Evolutionary conservation across 1,140 invertebrate genomes (phyloP), one percentile per base, ranked within the genome.

Genomic region (Nymphalis io): DNA sequence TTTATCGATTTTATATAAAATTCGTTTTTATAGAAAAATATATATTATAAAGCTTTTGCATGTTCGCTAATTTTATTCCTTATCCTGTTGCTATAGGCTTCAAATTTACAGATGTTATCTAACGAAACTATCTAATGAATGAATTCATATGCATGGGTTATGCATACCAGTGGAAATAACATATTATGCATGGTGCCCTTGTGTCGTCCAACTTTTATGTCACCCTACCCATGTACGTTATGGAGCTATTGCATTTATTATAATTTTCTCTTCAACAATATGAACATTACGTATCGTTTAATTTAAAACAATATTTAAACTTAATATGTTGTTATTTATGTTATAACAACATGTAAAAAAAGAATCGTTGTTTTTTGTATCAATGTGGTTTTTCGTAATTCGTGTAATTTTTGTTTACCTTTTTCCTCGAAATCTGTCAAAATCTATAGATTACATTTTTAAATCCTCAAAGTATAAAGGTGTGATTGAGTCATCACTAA

Each of bases 11-110:
- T 16, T 46, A 6, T 51, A 51, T 51, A 23, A 4, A n/a, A 23
- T 60, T 21, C 53, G 12, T 21, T 21, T 42, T 42, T 60, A 15
- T 42, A 16, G 18, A 18, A 15, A 33, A 16, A 44, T 21, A 20
- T n/a, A 39, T n/a, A 33, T 38, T 18, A 23, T 33, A 51, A 64
- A 51, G n/a, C 55, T 27, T 61, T 58, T 58, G 38, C 59, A 60
- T 60, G 59, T 44, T 18, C 33, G 27, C 46, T 60, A 68, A 53
- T 18, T 57, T 46, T 48, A n/a, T n/a, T 12, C 23, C 51, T 27
- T 15, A 55, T 27, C 15, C 20, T 55, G 13, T 55, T 27, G 20
- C 51, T 55, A 20, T 46, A 21, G 20, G 51, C 51, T 55, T 55
- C 16, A 27, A 23, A 55, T 55, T 13, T 5, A n/a, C 13, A 23